Evolutionary conservation across 2,888 invertebrate genomes (phyloP).

Genomic region (Cordilura impudica): DNA sequence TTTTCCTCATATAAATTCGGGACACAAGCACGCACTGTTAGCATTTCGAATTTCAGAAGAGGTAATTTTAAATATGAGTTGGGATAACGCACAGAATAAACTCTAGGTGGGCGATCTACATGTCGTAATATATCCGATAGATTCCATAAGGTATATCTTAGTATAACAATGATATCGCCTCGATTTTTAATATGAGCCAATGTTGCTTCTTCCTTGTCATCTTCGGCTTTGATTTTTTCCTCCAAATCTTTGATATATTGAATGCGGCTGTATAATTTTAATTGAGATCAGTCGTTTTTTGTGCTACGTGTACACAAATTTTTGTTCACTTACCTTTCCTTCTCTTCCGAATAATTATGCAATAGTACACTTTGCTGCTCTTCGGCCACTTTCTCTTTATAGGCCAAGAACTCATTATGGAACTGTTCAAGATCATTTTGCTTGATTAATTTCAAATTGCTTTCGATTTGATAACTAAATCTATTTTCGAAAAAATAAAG

Average conservation of each 20-base stretch:
- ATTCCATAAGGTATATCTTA: constrained; percentile 73
- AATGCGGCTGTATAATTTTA: constrained; percentile 66
- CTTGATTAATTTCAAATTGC: constrained; percentile 72
- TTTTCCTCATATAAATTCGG: constrained; percentile 73
- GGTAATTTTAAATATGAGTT: constrained; percentile 73
- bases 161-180: constrained; percentile 69
- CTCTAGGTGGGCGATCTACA: constrained; percentile 68
- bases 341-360: constrained; percentile 73
- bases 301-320: background rate
- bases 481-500: no score
- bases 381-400: constrained; percentile 69
- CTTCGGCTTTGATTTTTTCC: constrained; percentile 63
- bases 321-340: constrained; percentile 69
- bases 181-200: constrained; percentile 69
- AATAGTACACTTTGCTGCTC: constrained; percentile 71
- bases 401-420: constrained; percentile 69
- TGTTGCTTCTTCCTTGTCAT: constrained; percentile 63
- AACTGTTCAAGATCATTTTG: constrained; percentile 70
- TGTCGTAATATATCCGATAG: constrained; percentile 72
- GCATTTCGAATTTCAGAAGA: constrained; percentile 73
- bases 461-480: constrained; percentile 72
- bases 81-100: constrained; percentile 70
- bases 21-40: constrained; percentile 70
- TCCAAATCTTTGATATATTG: constrained; percentile 69
- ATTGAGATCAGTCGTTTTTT: background rate